These are phyloP conservation scores for Bellardia pandia DNA, from an alignment of 2,888 invertebrate genomes.

Conservation along the genomic window DNA sequence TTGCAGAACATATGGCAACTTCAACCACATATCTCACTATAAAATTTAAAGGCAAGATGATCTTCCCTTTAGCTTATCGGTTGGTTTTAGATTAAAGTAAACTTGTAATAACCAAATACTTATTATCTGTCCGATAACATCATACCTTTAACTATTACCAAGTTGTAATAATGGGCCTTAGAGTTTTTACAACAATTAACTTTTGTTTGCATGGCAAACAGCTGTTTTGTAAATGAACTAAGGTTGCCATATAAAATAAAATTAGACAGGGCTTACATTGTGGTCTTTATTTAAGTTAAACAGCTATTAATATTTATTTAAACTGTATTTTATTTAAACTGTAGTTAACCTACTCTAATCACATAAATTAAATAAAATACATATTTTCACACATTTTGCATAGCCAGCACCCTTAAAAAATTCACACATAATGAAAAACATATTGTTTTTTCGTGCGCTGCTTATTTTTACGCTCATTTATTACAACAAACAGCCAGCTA, in stretches of 20 bases:
- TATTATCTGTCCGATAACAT: too few species aligned
- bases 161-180: too few species aligned
- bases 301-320: not conserved
- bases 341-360: slow-evolving; percentile 39
- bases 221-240: not conserved
- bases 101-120: too few species aligned
- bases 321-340: not conserved
- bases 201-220: not conserved
- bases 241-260: not conserved
- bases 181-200: too few species aligned
- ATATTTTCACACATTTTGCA: not conserved
- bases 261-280: not conserved
- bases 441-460: not conserved
- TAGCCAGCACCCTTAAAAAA: slow-evolving; percentile 1
- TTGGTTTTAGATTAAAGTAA: too few species aligned
- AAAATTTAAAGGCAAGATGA: too few species aligned
- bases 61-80: too few species aligned
- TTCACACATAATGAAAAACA: not conserved
- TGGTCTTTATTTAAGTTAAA: too few species aligned
- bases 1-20: too few species aligned
- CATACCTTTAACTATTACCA: too few species aligned
- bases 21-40: too few species aligned
- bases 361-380: slow-evolving; percentile 23
- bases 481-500: slow-evolving; percentile 31
- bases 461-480: slow-evolving; percentile 38